A percentile compares a stretch with the other conserved stretches of the same genome.
Evolutionary conservation across 2,888 invertebrate genomes (phyloP).

Genomic region (Mesorhabditis belari): DNA sequence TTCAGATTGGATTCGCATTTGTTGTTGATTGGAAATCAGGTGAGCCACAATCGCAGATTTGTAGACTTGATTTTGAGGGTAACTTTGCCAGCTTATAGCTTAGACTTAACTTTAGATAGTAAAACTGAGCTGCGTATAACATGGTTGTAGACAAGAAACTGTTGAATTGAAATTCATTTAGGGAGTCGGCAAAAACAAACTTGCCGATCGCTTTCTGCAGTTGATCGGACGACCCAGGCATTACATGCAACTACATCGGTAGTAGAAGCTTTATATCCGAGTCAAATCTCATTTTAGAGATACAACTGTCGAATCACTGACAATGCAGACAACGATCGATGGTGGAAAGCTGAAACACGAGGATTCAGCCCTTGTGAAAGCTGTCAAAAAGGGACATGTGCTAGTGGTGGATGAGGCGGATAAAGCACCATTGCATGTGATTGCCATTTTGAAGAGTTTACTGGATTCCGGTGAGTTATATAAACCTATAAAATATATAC

Average conservation of each 20-base stretch:
- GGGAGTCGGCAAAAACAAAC: constrained; percentile 93
- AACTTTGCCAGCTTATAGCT: too few species aligned
- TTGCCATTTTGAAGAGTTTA: constrained; percentile 88
- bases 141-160: too few species aligned
- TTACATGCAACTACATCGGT: constrained; percentile 79
- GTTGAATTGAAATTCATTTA: too few species aligned
- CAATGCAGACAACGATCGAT: constrained; percentile 80
- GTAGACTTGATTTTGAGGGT: too few species aligned
- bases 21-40: constrained; percentile 86
- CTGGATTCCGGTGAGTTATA: constrained; percentile 70
- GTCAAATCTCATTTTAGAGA: constrained; percentile 61
- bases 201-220: constrained; percentile 80
- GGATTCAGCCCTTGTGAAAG: constrained; percentile 84
- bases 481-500: neutral
- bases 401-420: constrained; percentile 93
- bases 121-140: too few species aligned
- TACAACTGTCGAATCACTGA: constrained; percentile 86
- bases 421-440: constrained; percentile 93
- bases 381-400: constrained; percentile 79
- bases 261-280: neutral
- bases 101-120: too few species aligned
- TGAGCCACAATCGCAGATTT: too few species aligned
- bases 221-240: constrained; percentile 82
- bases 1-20: constrained; percentile 83
- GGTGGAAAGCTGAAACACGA: constrained; percentile 83